Base-by-base conservation (phyloP, 2,113 vertebrate species). In the Cacatua alba region DNA sequence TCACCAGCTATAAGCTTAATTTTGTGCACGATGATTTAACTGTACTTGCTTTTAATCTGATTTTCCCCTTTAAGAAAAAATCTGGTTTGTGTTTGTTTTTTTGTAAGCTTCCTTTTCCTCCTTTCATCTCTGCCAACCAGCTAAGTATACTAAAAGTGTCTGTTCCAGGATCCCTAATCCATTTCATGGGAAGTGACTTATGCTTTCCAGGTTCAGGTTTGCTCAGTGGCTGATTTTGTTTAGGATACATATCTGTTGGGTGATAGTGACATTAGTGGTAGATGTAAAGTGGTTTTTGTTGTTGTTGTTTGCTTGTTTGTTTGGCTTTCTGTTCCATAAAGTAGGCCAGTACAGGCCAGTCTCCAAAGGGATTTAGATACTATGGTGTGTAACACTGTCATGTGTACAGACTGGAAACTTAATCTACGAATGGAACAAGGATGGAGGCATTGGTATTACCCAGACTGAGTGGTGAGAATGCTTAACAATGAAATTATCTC, bases 251-350 rank as follows among this genome's bases (percentile, higher is more conserved):
- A 69, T 86, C 44, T 2, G 0, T 17, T 74, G 46, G 17, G 10
- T 23, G 19, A 29, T 52, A 68, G 23, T 55, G 35, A n/a, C 24
- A n/a, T 24, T 35, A 78, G 28, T 57, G 37, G 19, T 37, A 52
- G n/a, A 44, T 35, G 17, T 83, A n/a, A 65, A 70, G 25, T 53
- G 43, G 0, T 0, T 0, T 24, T 69, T 79, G 13, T 59, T 59
- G 55, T 59, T 59, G 33, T 59, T 67, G 19, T 48, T 88, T 71
- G 8, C 33, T 75, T 59, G 33, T 18, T 82, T 75, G 13, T 2
- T 70, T 85, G n/a, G 4, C 79, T 88, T 92, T 29, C 44, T 90
- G 46, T 71, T 68, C 29, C 11, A 6, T 55, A 10, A 39, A n/a
- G 11, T 19, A 26, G 43, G 13, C 37, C 48, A 31, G 17, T 35